Evolutionary conservation across 1,140 invertebrate species (phyloP), one percentile per base, ranked within the genome.

Genomic region (Bombus difficillimus): DNA sequence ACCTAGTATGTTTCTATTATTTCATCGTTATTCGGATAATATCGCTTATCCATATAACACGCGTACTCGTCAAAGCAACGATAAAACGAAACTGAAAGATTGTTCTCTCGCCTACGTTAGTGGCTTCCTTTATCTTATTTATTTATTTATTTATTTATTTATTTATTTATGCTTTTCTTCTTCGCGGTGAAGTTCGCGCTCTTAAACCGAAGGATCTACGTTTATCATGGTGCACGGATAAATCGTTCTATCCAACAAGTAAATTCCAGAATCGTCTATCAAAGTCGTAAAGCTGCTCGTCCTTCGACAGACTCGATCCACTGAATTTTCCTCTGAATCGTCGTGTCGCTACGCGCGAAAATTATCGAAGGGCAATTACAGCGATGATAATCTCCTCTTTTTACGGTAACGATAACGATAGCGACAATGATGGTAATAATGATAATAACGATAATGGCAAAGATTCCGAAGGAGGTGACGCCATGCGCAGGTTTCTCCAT

Each of bases 1-100:
- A 93, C 81, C 91, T 93, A 93, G 87, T 93, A 93, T 93, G 92
- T 93, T 93, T 93, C 93, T 93, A 93, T 93, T 93, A 93, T 93
- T 93, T 93, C 93, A 93, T 91, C 85, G 91, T 93, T 93, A 92
- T 89, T 92, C 53, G 89, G 92, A 93, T 90, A 92, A 91, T 83
- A 83, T 73, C 83, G 86, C 68, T 88, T 91, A 92, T 93, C 92
- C 91, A 89, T 87, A 92, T 92, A 93, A 93, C 90, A 86, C 53
- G 83, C 83, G 66, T 90, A 91, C 81, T 66, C 71, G 53, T 85
- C 34, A 89, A 89, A 91, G 79, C 77, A 88, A 88, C 83, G 47
- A 37, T 81, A 86, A 66, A 90, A 71, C 57, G 8, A 22, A 90
- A 83, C 59, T 47, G 37, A 90, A 90, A 89, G 88, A 72, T 41